phyloP scores from a whole-genome alignment of 2,888 invertebrate species.

The Aromia moschata region DNA sequence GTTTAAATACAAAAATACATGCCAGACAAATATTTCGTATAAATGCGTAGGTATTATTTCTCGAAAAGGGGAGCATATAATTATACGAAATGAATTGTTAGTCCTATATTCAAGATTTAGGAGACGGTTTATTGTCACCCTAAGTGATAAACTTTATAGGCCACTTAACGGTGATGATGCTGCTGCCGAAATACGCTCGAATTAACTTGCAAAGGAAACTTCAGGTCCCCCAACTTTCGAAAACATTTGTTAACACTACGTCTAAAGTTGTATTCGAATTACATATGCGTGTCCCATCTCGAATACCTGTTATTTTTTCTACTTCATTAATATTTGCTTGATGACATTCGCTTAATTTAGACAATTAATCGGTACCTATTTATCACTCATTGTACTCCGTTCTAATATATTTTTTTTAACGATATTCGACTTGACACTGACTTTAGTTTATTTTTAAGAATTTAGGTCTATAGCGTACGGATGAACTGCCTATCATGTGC shows the following conservation, averaged over 20 bases:
- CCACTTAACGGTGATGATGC: constrained; percentile 42
- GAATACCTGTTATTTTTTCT: neutral
- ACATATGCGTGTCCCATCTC: neutral
- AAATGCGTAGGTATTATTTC: no score
- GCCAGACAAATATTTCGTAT: no score
- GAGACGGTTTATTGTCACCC: constrained; percentile 29
- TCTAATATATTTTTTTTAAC: no score
- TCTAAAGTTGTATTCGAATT: constrained; percentile 16
- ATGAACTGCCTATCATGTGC: no score
- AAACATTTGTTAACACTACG: constrained; percentile 36
- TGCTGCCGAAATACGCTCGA: constrained; percentile 29
- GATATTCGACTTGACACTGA: no score
- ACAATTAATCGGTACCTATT: no score
- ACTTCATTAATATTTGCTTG: neutral
- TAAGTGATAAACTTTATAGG: constrained; percentile 44
- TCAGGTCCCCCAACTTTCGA: constrained; percentile 29
- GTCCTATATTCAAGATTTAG: constrained; percentile 16
- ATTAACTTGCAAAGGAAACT: constrained; percentile 37
- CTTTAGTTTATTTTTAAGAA: no score
- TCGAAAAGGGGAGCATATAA: constrained; percentile 3
- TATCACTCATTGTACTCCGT: no score
- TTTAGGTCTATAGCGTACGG: no score
- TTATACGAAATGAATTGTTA: constrained; percentile 20
- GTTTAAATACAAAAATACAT: no score
- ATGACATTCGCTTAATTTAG: no score